These are phyloP conservation scores for Montipora sp. DNA, from an alignment of 64 coral and sea anemone species.

Conservation along the genomic window DNA sequence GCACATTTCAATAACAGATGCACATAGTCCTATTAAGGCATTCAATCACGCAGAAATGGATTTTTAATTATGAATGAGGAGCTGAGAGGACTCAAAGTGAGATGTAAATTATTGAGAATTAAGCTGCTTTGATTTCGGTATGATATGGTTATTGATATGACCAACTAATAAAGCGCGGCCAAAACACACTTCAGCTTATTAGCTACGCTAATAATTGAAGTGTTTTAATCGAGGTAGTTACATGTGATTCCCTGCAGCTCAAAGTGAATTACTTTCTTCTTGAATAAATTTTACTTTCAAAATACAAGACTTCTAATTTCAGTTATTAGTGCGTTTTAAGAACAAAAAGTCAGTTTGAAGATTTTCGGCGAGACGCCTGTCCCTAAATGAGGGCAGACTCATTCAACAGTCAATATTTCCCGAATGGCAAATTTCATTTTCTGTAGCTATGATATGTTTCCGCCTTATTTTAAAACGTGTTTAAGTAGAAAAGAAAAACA, in stretches of 20 bases:
- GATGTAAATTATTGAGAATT: slow-evolving; percentile 36
- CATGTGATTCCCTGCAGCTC: slow-evolving; percentile 11
- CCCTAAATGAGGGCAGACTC: not conserved
- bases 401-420: not conserved
- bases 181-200: slow-evolving; percentile 36
- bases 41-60: slow-evolving; percentile 67
- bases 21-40: slow-evolving; percentile 68
- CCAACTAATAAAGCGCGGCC: slow-evolving; percentile 15
- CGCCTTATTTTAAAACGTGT: not conserved
- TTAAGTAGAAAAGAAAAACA: not conserved
- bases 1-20: slow-evolving; percentile 77
- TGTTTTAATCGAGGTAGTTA: slow-evolving; percentile 6
- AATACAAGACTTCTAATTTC: slow-evolving; percentile 74
- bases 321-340: slow-evolving; percentile 56
- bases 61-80: slow-evolving; percentile 83
- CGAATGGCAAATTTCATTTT: not conserved
- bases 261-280: slow-evolving; percentile 33
- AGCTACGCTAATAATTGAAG: not conserved
- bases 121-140: slow-evolving; percentile 55
- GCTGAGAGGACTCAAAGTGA: not conserved
- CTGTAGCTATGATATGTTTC: not conserved
- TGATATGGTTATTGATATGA: slow-evolving; percentile 54
- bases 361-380: not conserved
- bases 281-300: slow-evolving; percentile 88
- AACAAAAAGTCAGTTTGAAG: not conserved